These are phyloP conservation scores for Poecilia latipinna DNA, from an alignment of 2,113 vertebrate species.

Conservation along the genomic window DNA sequence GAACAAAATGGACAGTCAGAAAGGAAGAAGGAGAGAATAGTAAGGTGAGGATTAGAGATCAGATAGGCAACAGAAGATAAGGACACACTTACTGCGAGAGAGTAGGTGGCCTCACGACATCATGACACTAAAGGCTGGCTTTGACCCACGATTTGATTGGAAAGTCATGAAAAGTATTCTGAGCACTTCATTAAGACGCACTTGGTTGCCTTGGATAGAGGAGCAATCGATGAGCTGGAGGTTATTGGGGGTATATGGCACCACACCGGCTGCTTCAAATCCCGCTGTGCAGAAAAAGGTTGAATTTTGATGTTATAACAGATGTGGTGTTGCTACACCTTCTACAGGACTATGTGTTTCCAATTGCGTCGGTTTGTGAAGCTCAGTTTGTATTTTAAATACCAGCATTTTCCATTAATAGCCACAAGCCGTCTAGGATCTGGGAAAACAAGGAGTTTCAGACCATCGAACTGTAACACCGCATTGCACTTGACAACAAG, in stretches of 20 bases:
- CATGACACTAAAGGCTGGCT: conserved; percentile 31
- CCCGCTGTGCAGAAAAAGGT: conserved; percentile 56
- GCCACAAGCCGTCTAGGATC: no score
- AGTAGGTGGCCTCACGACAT: conserved; percentile 54
- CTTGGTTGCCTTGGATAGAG: conserved; percentile 64
- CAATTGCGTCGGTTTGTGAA: conserved; percentile 55
- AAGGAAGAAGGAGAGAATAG: conserved; percentile 25
- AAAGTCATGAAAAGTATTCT: conserved; percentile 31
- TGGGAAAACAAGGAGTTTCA: no score
- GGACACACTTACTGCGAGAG: conserved; percentile 38
- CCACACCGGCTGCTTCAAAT: conserved; percentile 35
- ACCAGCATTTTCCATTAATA: not conserved
- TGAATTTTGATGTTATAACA: conserved; percentile 68
- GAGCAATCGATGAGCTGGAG: conserved; percentile 49
- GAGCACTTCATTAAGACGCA: conserved; percentile 65
- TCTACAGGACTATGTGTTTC: conserved; percentile 32
- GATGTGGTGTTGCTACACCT: conserved; percentile 46
- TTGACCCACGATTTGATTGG: conserved; percentile 40
- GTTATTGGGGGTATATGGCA: conserved; percentile 40
- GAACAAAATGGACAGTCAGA: conserved; percentile 53
- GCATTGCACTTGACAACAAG: no score
- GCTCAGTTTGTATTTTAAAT: conserved; percentile 65
- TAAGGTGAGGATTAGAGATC: conserved; percentile 56
- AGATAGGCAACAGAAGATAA: conserved; percentile 53
- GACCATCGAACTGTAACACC: no score